Evolutionary conservation across 2,113 vertebrate genomes (phyloP).

Genomic region (Osmerus mordax): DNA sequence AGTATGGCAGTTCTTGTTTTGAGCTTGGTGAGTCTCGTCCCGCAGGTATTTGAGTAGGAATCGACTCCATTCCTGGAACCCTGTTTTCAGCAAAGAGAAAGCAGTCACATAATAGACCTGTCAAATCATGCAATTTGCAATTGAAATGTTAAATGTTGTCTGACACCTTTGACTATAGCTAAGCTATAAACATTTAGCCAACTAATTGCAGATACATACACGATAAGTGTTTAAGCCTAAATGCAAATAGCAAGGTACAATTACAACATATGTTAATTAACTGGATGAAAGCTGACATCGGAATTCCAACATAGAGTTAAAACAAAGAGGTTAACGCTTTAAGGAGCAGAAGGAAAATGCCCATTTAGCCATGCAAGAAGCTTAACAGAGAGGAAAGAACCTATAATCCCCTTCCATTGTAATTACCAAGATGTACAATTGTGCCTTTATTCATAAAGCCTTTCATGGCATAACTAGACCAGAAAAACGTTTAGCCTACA

Average conservation of each 20-base stretch:
- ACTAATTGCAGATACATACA: no score
- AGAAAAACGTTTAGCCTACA: background rate
- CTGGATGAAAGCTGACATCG: conserved; percentile 2
- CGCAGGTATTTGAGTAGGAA: conserved; percentile 81
- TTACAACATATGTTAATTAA: no score
- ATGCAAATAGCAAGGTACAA: no score
- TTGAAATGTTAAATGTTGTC: no score
- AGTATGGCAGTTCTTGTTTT: conserved; percentile 87
- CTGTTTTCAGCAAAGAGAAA: conserved; percentile 52
- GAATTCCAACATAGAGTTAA: conserved; percentile 7
- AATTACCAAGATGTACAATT: conserved; percentile 53
- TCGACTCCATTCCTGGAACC: conserved; percentile 86
- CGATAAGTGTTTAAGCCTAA: no score
- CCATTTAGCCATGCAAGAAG: conserved; percentile 35
- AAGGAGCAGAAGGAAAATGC: conserved; percentile 44
- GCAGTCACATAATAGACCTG: background rate
- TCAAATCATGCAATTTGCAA: no score
- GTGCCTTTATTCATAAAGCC: background rate
- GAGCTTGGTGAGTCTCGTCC: conserved; percentile 88
- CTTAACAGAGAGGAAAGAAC: conserved; percentile 45
- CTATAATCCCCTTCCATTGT: conserved; percentile 47
- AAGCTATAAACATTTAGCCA: no score
- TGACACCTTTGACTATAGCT: no score
- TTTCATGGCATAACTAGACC: conserved; percentile 3
- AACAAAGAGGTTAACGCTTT: conserved; percentile 30